Base-by-base conservation (phyloP, 1,140 invertebrate genomes). In the Conus ventricosus region DNA sequence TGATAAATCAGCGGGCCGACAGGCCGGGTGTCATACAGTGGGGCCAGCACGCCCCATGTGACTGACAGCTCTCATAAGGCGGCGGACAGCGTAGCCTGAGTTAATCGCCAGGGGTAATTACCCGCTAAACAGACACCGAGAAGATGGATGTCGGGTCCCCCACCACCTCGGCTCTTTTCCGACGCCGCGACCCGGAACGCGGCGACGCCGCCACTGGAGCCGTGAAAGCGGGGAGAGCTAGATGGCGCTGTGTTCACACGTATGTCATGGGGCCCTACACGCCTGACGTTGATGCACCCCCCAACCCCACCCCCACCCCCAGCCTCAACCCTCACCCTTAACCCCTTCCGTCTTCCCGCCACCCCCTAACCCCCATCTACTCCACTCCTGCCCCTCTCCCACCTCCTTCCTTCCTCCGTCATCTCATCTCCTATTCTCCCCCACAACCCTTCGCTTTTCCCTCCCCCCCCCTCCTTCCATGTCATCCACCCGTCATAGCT, bases 101-200 rank as follows among this genome's bases (percentile, higher is more conserved):
- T 23, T 81, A 81, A 81, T 81, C 39, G 80, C 10, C 80, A 54
- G 80, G 39, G 51, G 80, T 81, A 81, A 81, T 81, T 81, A 81
- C 80, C 39, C 80, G 51, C 80, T 81, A 81, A 81, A 54, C 17
- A 81, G 80, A 81, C 80, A 81, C 76, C 8, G 25, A 27, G 76
- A 51, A 39, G 76, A 78, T 78, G 25, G 76, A 27, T 78, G 25
- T 78, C 39, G 76, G 76, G 25, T 25, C 39, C n/a, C 76, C 80
- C 15, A 7, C 80, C 7, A 20, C 80, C 10, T 55, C 80, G 4
- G 15, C 23, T 54, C 80, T 55, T 81, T 81, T 81, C 39, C 7
- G 39, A 54, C 51, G 80, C 80, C 17, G 80, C 51, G 39, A 54
- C 51, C 80, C 80, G 80, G 80, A 81, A 81, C 80, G 51, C 20